Evolutionary conservation across 1,140 invertebrate species (phyloP).

Genomic region (Dreissena polymorpha): DNA sequence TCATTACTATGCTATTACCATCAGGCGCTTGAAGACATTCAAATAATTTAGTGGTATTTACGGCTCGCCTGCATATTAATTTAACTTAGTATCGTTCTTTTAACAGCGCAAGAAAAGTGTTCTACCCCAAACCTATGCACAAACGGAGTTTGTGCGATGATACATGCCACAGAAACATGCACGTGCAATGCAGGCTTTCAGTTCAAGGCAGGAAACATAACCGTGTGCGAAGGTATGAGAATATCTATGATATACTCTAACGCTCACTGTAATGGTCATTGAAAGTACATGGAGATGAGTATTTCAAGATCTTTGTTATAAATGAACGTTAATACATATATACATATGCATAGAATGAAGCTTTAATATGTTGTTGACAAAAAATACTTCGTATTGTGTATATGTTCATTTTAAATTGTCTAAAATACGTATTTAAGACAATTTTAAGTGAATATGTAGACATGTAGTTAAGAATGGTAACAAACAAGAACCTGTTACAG

Average conservation of each 20-base stretch:
- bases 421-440: too few species aligned
- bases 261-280: neutral
- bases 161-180: constrained; percentile 1
- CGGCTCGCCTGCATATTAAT: neutral
- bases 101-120: neutral
- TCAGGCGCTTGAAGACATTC: neutral
- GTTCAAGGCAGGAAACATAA: constrained; percentile 24
- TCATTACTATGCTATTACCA: neutral
- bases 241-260: neutral
- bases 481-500: too few species aligned
- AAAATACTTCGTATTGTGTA: too few species aligned
- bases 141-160: constrained; percentile 26
- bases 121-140: constrained; percentile 25
- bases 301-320: neutral
- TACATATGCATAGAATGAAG: neutral
- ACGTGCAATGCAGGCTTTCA: constrained; percentile 33
- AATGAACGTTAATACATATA: neutral
- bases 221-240: constrained; percentile 31
- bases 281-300: neutral
- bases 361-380: too few species aligned
- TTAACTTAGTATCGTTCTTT: neutral
- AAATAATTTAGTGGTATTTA: neutral
- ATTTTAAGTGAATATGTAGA: too few species aligned
- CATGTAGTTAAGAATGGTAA: too few species aligned
- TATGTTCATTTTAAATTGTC: too few species aligned